Conservation (phyloP, 1,140 invertebrate genomes). For the Aphelenchoides fujianensis region DNA sequence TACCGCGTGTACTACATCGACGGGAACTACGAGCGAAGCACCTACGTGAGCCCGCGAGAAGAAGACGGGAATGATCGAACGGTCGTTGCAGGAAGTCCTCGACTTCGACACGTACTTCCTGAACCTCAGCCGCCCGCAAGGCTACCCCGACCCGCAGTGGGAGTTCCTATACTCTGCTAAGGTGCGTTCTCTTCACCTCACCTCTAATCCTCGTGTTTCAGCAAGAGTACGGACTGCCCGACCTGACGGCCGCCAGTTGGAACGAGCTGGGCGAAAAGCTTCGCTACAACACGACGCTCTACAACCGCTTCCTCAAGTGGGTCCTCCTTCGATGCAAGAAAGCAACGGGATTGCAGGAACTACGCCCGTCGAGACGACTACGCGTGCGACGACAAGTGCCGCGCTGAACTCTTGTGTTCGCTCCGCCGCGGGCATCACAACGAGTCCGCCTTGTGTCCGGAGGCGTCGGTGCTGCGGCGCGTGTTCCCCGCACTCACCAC, state of each 20-base stretch:
- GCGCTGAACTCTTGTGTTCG: constrained; percentile 43
- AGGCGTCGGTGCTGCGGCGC: neutral
- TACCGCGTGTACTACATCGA: constrained; percentile 58
- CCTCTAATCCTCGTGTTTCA: constrained; percentile 22
- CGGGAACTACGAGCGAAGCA: constrained; percentile 28
- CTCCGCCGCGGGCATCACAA: constrained; percentile 57
- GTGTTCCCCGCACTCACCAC: constrained; percentile 14
- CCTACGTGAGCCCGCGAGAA: constrained; percentile 34
- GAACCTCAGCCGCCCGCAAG: constrained; percentile 34
- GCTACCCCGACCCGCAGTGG: constrained; percentile 43
- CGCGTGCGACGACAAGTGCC: constrained; percentile 41
- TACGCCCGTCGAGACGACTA: constrained; percentile 45
- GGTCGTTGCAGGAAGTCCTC: constrained; percentile 49
- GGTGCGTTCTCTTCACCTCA: constrained; percentile 19
- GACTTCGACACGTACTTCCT: constrained; percentile 56
- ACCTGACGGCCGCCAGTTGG: constrained; percentile 53
- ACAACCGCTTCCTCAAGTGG: constrained; percentile 32
- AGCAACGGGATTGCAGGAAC: constrained; percentile 42
- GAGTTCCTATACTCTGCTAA: constrained; percentile 54
- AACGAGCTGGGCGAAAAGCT: constrained; percentile 29
- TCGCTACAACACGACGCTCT: constrained; percentile 2
- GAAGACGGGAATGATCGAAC: no score
- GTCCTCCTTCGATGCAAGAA: constrained; percentile 12
- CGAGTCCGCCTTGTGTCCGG: constrained; percentile 43
- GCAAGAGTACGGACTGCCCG: constrained; percentile 44